Evolutionary conservation across 2,113 vertebrate species (phyloP).

Genomic region (Callionymus lyra): DNA sequence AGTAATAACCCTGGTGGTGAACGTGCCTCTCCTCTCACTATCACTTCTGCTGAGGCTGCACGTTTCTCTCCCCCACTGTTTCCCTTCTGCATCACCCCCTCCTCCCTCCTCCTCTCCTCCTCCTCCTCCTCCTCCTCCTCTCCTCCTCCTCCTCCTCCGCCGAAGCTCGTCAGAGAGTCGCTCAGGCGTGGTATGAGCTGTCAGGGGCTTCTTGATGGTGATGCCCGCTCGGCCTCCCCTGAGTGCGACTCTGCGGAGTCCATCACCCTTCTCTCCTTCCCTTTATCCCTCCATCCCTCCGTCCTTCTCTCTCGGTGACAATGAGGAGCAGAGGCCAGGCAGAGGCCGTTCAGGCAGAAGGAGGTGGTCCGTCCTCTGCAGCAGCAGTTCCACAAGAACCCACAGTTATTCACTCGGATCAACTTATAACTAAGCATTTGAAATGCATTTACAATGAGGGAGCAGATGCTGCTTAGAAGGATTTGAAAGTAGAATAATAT

Average conservation of each 20-base stretch:
- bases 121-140: slow-evolving; percentile 8
- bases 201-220: slow-evolving; percentile 67
- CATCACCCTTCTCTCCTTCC: slow-evolving; percentile 42
- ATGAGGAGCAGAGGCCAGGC: slow-evolving; percentile 40
- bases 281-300: neutral
- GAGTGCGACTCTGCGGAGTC: slow-evolving; percentile 49
- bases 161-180: slow-evolving; percentile 55
- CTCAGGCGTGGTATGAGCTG: slow-evolving; percentile 74
- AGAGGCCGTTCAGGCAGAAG: slow-evolving; percentile 48
- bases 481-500: too few species aligned
- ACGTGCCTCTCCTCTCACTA: slow-evolving; percentile 50
- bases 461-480: too few species aligned
- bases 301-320: slow-evolving; percentile 17
- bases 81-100: slow-evolving; percentile 13
- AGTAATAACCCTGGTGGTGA: slow-evolving; percentile 62
- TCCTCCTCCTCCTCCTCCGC: slow-evolving; percentile 10
- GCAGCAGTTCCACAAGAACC: slow-evolving; percentile 45
- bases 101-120: slow-evolving; percentile 37
- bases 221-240: slow-evolving; percentile 47
- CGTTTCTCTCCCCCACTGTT: slow-evolving; percentile 29
- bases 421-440: too few species aligned
- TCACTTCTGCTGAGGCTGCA: slow-evolving; percentile 65
- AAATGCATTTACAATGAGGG: too few species aligned
- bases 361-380: slow-evolving; percentile 40
- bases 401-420: too few species aligned